Evolutionary conservation across 1,140 invertebrate genomes (phyloP), one percentile per base, ranked within the genome.

Genomic region (Drepana arcuata): DNA sequence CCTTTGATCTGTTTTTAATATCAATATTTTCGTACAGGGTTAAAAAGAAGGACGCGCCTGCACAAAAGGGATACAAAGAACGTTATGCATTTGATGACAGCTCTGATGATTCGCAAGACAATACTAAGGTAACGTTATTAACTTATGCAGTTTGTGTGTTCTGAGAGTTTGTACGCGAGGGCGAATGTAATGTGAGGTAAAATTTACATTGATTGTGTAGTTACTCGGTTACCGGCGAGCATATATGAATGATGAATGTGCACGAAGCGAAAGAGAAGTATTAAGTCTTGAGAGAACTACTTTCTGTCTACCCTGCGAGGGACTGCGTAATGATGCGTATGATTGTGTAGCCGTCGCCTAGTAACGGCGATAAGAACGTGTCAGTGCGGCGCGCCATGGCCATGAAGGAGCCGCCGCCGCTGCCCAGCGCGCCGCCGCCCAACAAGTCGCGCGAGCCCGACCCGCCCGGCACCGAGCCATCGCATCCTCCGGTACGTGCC

Each of bases 301-400:
- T n/a, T n/a, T n/a, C n/a, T n/a, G n/a, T n/a, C n/a, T n/a, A n/a
- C n/a, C n/a, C n/a, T n/a, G n/a, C n/a, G n/a, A n/a, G n/a, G n/a
- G n/a, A n/a, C n/a, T n/a, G n/a, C n/a, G n/a, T n/a, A n/a, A n/a
- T n/a, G n/a, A n/a, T n/a, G n/a, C 9, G 18, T 21, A 9, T 21
- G 18, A 21, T n/a, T 21, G 18, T 29, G 13, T 24, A 32, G 59
- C 45, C 44, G 12, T 52, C 59, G 1, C 50, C 69, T 7, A 51
- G 45, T 6, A 50, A 63, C 2, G 67, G 64, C 16, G 86, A 88
- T 33, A 86, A 87, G 49, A 81, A 81, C 49, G 78, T 86, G 29
- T 86, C 84, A 14, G 84, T 87, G 12, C 75, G 86, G 1, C 85
- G 86, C 39, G 84, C 84, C 2, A 86, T 87, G 85, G 85, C 86